Evolutionary conservation across 92 coral and sea anemone species (phyloP), one percentile per base, ranked within the genome.

Genomic region (Porites lobata): DNA sequence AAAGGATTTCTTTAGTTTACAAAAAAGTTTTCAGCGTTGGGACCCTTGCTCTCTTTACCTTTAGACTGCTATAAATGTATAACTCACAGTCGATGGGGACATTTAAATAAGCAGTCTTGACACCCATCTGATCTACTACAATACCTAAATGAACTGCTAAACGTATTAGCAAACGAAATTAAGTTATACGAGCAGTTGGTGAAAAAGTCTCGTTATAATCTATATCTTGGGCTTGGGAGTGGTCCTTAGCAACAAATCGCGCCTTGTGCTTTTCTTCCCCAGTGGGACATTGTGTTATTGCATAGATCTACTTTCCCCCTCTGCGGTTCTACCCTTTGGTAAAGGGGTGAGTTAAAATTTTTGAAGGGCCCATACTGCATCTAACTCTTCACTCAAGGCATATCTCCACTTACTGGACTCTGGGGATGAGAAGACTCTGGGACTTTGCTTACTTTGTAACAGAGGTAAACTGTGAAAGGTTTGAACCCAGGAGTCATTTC

Each of bases 11-110:
- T 88, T 91, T 19, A 91, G 80, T 62, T 88, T 82, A 57, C 66
- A 91, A 6, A 91, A 91, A 91, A 82, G n/a, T 43, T 82, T 53
- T 81, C 94, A 15, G 88, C 91, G 24, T 91, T 91, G 73, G 51
- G 69, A 64, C 84, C 62, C 1, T 65, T 12, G 19, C 50, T 54
- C 50, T 85, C 81, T 70, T 85, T 85, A 64, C 92, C 92, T 83
- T 88, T 51, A 19, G 86, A 89, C 26, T 91, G 94, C 71, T 91
- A 64, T 57, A 29, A 29, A 91, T 83, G 69, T 68, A 88, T 29
- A 88, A 81, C 0, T 87, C 77, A 75, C 90, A 80, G 72, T 90
- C 93, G 62, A 85, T 85, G 24, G 87, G 86, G 47, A 69, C 91
- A 52, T 87, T 86, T 56, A 86, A 68, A 56, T 80, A 81, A 18